phyloP scores from a whole-genome alignment of 2,113 vertebrate genomes.

The Campylomormyrus tamandua region DNA sequence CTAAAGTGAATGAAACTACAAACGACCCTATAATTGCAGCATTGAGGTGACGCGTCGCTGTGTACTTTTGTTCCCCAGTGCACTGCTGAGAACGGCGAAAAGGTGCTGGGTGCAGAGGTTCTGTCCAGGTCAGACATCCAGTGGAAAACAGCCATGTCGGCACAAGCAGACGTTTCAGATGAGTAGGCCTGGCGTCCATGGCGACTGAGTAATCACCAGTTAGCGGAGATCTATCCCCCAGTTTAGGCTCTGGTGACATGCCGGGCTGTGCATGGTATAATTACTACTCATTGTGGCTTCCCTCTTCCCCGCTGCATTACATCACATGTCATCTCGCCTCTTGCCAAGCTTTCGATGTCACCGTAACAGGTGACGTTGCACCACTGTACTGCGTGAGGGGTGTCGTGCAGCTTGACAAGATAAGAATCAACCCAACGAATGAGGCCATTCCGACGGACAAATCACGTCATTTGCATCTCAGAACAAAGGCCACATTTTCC shows the following conservation, averaged over 20 bases:
- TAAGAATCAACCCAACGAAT: constrained; percentile 1
- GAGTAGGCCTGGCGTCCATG: background rate
- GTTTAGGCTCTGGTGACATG: constrained; percentile 39
- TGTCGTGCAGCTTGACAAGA: background rate
- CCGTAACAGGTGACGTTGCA: background rate
- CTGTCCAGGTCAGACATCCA: constrained; percentile 1
- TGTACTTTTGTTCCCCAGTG: background rate
- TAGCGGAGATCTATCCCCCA: constrained; percentile 29
- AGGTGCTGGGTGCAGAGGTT: background rate
- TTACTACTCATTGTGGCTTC: constrained; percentile 2
- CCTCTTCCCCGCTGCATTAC: constrained; percentile 13
- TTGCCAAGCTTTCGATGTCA: constrained; percentile 3
- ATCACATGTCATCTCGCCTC: background rate
- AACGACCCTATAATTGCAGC: background rate
- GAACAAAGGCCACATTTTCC: constrained; percentile 13
- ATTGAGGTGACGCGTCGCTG: background rate
- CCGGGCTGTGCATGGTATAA: constrained; percentile 23
- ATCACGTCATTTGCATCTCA: constrained; percentile 32
- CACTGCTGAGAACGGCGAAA: background rate
- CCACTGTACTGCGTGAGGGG: background rate
- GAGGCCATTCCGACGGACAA: constrained; percentile 10
- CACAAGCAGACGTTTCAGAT: background rate
- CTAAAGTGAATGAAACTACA: background rate
- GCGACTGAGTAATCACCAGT: constrained; percentile 31
- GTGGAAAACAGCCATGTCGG: background rate